Conservation (phyloP, 2,113 vertebrate species). For the Coptodon rendalli region DNA sequence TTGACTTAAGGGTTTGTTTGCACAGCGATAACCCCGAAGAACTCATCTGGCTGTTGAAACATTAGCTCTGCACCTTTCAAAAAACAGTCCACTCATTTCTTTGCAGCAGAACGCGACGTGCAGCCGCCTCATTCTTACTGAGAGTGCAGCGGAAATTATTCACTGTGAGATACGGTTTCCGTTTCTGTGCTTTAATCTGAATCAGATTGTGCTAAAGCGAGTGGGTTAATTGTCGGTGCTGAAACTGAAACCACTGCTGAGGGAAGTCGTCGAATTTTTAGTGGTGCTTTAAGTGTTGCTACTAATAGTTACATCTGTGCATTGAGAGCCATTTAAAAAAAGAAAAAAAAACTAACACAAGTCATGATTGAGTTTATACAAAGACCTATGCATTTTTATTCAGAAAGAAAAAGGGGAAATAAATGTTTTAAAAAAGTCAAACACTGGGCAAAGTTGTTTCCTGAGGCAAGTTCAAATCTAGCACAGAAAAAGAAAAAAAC, state of each 20-base stretch:
- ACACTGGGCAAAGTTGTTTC: slow-evolving; percentile 56
- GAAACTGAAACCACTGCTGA: slow-evolving; percentile 9
- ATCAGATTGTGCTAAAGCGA: not conserved
- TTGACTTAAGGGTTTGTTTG: slow-evolving; percentile 32
- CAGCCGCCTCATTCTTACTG: not conserved
- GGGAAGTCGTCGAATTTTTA: not conserved
- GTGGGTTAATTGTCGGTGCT: slow-evolving; percentile 1
- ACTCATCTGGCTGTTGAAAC: slow-evolving; percentile 5
- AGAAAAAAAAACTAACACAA: not conserved
- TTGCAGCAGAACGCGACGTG: not conserved
- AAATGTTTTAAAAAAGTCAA: slow-evolving; percentile 11
- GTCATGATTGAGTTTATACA: not conserved
- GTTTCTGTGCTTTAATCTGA: not conserved
- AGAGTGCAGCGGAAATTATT: not conserved
- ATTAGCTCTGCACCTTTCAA: slow-evolving; percentile 12
- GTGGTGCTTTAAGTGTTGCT: slow-evolving; percentile 5
- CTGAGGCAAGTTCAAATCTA: slow-evolving; percentile 62
- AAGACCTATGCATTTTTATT: not conserved
- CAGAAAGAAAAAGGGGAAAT: not conserved
- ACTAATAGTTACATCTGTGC: slow-evolving; percentile 10
- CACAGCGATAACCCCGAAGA: slow-evolving; percentile 22
- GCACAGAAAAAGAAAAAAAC: slow-evolving; percentile 36
- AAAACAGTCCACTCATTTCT: slow-evolving; percentile 7
- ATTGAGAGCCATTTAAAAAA: not conserved
- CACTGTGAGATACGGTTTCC: not conserved